phyloP scores from a whole-genome alignment of 2,797 vertebrate species.

The Pseudotriccus pelzelni region DNA sequence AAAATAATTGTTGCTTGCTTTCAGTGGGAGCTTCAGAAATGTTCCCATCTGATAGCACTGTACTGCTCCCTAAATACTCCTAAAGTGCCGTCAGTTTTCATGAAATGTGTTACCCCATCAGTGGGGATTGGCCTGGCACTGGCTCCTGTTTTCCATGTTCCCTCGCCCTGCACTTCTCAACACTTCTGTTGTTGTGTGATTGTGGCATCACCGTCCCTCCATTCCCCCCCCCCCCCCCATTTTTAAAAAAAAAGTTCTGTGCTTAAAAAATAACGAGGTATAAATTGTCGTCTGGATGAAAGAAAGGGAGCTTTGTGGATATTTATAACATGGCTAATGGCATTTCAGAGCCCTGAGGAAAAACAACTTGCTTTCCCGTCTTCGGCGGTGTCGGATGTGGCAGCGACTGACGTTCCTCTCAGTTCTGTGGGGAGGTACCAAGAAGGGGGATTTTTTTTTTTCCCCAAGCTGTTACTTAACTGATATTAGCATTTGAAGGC shows the following conservation, averaged over 20 bases:
- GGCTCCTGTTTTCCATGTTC: not conserved
- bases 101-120: not conserved
- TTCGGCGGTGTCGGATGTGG: not conserved
- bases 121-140: not conserved
- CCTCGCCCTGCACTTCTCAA: not conserved
- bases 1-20: not conserved
- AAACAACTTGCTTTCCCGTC: not conserved
- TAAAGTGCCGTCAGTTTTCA: not conserved
- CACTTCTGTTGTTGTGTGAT: not conserved
- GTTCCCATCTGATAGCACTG: not conserved
- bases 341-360: slow-evolving; percentile 26
- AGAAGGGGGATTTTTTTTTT: slow-evolving; percentile 10
- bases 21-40: not conserved
- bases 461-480: slow-evolving; percentile 42
- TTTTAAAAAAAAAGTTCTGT: not conserved
- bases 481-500: slow-evolving; percentile 53
- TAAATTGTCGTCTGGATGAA: slow-evolving; percentile 16
- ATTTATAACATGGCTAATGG: slow-evolving; percentile 29
- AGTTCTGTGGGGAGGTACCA: not conserved
- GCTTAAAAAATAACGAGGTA: slow-evolving; percentile 8
- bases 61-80: not conserved
- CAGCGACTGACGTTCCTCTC: not conserved
- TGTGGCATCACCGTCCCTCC: not conserved
- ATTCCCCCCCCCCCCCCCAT: not conserved
- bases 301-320: slow-evolving; percentile 45